phyloP scores from a whole-genome alignment of 2,113 vertebrate species.

The Pachycephala philippinensis region DNA sequence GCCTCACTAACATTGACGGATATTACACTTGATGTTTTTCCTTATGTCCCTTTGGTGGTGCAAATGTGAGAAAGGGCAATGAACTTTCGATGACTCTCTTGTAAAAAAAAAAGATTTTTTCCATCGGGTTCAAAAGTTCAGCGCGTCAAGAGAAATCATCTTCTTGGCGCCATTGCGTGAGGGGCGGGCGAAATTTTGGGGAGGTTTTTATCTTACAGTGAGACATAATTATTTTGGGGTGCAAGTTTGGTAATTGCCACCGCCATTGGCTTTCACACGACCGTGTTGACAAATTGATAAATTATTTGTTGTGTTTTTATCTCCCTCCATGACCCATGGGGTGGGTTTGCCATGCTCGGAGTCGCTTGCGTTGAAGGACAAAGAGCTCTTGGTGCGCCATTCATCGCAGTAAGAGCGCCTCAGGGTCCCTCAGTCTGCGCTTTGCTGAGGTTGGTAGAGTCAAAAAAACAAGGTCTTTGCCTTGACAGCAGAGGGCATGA shows the following conservation, averaged over 20 bases:
- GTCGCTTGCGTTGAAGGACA: not conserved
- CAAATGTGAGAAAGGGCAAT: slow-evolving; percentile 71
- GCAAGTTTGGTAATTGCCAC: not conserved
- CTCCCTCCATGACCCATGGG: not conserved
- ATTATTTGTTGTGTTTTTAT: not conserved
- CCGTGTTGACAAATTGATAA: not conserved
- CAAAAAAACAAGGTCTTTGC: not conserved
- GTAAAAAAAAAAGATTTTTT: slow-evolving; percentile 37
- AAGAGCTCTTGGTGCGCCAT: not conserved
- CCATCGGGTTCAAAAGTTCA: slow-evolving; percentile 68
- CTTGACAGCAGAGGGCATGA: not conserved
- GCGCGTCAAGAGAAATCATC: slow-evolving; percentile 59
- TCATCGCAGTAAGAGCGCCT: not conserved
- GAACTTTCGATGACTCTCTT: slow-evolving; percentile 69
- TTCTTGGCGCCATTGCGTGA: not conserved
- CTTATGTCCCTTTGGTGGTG: slow-evolving; percentile 67
- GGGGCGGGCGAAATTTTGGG: not conserved
- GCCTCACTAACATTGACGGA: slow-evolving; percentile 52
- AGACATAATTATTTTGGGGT: not conserved
- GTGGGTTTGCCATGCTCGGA: not conserved
- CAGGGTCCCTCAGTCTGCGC: not conserved
- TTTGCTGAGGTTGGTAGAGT: not conserved
- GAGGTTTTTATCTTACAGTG: not conserved
- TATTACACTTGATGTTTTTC: slow-evolving; percentile 71
- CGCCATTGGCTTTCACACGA: not conserved